Conservation (phyloP, 2,113 vertebrate genomes). For the Apaloderma vittatum region DNA sequence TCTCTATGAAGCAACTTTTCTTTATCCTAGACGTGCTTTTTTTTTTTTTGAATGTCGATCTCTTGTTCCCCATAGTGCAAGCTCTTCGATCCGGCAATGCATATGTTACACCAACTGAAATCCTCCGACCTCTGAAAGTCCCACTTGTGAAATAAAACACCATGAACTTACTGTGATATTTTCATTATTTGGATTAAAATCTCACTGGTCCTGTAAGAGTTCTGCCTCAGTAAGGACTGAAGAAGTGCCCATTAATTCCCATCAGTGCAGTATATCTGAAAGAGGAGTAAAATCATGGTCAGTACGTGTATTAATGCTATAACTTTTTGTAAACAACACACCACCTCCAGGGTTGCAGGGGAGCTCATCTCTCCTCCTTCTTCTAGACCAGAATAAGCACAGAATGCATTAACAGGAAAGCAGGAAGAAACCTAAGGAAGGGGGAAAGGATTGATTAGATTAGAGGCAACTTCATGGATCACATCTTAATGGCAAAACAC, state of each 20-base stretch:
- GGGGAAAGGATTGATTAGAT: not conserved
- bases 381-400: not conserved
- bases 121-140: constrained; percentile 11
- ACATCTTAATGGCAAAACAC: not conserved
- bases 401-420: not conserved
- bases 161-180: not conserved
- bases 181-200: constrained; percentile 42
- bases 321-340: not conserved
- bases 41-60: not conserved
- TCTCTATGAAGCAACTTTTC: constrained; percentile 14
- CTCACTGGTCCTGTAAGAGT: not conserved
- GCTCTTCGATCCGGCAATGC: not conserved
- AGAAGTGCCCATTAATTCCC: not conserved
- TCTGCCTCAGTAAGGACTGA: not conserved
- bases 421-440: rapidly evolving
- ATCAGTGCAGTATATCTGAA: not conserved
- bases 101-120: not conserved
- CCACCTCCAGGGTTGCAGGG: rapidly evolving
- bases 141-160: not conserved
- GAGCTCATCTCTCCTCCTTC: not conserved
- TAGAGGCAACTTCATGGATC: not conserved
- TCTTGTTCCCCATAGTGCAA: not conserved
- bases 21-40: not conserved
- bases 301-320: not conserved
- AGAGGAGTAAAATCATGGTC: not conserved